Base-by-base conservation (phyloP, 2,113 vertebrate genomes). In the Kryptolebias marmoratus region DNA sequence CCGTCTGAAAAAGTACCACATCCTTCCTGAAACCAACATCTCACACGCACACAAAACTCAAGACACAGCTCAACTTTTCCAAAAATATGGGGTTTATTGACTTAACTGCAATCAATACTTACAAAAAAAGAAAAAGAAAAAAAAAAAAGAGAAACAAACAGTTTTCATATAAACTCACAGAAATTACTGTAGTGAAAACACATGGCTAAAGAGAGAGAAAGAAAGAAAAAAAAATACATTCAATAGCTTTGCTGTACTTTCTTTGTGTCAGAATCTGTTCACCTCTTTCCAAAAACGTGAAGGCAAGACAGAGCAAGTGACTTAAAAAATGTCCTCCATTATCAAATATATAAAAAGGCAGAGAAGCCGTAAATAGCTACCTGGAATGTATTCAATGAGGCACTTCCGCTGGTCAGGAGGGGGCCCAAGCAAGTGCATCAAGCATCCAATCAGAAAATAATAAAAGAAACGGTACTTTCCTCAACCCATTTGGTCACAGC, bases 91-190 rank as follows among this genome's bases (percentile, higher is more conserved):
- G 96, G 94, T 98, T 98, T 98, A 98, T 99, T 99, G 97, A 96
- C 96, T 97, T 95, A 98, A 98, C 96, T 97, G 96, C 96, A 98
- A 98, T 97, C 96, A 98, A 96, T 97, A 94, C 94, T 98, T 98
- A 98, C 96, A 98, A 98, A 77, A 96, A 94, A 56, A 77, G 36
- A 68, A 62, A 4, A 2, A 59, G 4, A 50, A 12, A 87, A 85
- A 22, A 56, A 56, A 49, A n/a, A 72, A 22, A 22, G 22, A 22
- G 22, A 22, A 22, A 22, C 22, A 12, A 85, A 85, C 27, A 79
- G 79, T 79, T 96, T 95, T 95, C 95, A 96, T 96, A 97, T 95
- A 96, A 98, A 96, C 95, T 96, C 95, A 96, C 96, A 96, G 94
- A 93, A 95, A 95, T 91, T 91, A 97, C 94, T 95, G 96, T 97